These are phyloP conservation scores for Pandemis heparana DNA, from an alignment of 2,888 invertebrate genomes.

Conservation along the genomic window DNA sequence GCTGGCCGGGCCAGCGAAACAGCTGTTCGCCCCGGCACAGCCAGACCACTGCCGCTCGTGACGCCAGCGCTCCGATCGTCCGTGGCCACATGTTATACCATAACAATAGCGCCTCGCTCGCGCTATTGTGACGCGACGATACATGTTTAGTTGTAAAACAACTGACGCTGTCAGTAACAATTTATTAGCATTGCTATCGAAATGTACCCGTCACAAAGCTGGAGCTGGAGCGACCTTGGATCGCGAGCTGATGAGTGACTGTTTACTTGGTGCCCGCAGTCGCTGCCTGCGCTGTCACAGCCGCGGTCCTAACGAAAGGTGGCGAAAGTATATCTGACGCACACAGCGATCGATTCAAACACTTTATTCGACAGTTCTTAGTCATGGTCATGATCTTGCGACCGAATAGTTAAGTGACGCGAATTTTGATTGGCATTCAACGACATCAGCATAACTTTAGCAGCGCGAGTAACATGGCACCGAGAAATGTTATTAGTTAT, in stretches of 20 bases:
- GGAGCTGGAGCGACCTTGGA: conserved; percentile 58
- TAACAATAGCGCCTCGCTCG: conserved; percentile 60
- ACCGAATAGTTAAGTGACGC: conserved; percentile 27
- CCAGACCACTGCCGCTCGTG: conserved; percentile 55
- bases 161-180: conserved; percentile 42
- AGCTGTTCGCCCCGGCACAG: conserved; percentile 66
- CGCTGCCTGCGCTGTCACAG: conserved; percentile 40
- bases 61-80: conserved; percentile 61
- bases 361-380: conserved; percentile 55
- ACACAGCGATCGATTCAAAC: conserved; percentile 58
- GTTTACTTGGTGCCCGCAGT: conserved; percentile 5
- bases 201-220: conserved; percentile 13
- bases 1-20: conserved; percentile 54
- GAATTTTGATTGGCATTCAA: conserved; percentile 33
- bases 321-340: conserved; percentile 79
- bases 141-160: conserved; percentile 58
- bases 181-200: conserved; percentile 26
- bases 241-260: conserved; percentile 59
- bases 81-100: conserved; percentile 56
- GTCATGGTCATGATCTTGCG: conserved; percentile 31
- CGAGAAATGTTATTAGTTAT: conserved; percentile 30
- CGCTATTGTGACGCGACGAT: conserved; percentile 59
- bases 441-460: conserved; percentile 6
- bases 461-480: conserved; percentile 18
- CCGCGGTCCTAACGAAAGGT: conserved; percentile 75